phyloP scores from a whole-genome alignment of 2,113 vertebrate genomes.

The Isurus oxyrinchus region DNA sequence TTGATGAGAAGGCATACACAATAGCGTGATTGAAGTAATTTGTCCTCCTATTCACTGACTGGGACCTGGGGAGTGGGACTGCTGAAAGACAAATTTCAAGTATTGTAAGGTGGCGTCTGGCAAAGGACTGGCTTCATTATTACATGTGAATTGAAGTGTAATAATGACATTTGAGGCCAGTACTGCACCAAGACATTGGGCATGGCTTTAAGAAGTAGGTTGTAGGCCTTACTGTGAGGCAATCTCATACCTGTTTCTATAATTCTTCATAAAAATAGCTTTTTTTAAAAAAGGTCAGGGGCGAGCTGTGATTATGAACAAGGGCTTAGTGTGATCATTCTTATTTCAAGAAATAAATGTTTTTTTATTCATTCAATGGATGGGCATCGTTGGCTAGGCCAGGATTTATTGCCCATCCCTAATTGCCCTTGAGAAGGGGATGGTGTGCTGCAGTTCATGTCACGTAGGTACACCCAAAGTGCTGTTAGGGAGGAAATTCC shows the following conservation, averaged over 20 bases:
- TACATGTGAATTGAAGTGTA: not conserved
- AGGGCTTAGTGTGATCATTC: not conserved
- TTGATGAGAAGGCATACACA: not conserved
- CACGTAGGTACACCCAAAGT: no score
- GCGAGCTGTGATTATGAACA: not conserved
- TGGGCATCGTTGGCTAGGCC: no score
- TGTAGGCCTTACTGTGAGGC: not conserved
- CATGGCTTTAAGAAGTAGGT: no score
- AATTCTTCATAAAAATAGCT: no score
- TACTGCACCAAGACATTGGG: no score
- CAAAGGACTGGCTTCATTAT: not conserved
- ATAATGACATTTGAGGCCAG: not conserved
- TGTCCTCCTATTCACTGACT: not conserved
- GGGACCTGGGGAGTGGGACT: not conserved
- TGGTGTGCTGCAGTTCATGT: no score
- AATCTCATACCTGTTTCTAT: not conserved
- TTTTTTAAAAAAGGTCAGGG: not conserved
- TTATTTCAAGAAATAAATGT: not conserved
- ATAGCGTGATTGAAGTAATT: not conserved
- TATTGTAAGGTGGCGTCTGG: not conserved
- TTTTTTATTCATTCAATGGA: no score
- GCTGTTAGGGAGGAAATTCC: no score
- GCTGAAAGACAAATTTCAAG: not conserved
- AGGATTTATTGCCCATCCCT: no score
- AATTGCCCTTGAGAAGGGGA: no score